These are phyloP conservation scores for Neodiprion fabricii DNA, from an alignment of 1,140 invertebrate species.

Conservation along the genomic window DNA sequence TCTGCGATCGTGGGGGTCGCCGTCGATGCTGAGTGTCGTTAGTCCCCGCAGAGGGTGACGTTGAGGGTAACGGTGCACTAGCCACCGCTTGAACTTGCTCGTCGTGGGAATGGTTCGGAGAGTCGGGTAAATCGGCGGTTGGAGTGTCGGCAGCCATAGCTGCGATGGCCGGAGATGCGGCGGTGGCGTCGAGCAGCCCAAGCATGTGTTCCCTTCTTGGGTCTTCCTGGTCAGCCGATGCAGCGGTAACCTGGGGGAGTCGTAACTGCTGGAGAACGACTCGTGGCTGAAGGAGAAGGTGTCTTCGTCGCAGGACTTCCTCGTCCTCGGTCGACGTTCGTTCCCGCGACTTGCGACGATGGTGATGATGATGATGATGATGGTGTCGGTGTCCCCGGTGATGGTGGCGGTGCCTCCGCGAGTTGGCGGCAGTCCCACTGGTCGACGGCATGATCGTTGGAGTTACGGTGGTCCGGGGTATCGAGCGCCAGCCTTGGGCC, in stretches of 20 bases:
- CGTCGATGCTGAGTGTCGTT: neutral
- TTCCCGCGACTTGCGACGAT: constrained; percentile 19
- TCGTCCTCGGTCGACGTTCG: constrained; percentile 23
- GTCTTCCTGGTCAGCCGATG: constrained; percentile 51
- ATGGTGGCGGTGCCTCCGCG: constrained; percentile 28
- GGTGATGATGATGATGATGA: constrained; percentile 24
- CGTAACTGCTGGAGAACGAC: constrained; percentile 55
- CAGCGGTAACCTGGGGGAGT: constrained; percentile 39
- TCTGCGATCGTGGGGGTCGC: neutral
- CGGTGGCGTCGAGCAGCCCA: neutral
- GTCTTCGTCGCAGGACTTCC: constrained; percentile 29
- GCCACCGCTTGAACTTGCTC: constrained; percentile 21
- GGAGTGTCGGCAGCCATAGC: constrained; percentile 43
- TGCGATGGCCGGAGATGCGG: constrained; percentile 33
- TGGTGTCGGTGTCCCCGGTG: constrained; percentile 26
- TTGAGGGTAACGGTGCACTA: neutral
- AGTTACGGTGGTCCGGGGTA: constrained; percentile 72
- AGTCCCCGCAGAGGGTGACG: constrained; percentile 3
- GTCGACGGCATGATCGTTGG: constrained; percentile 58
- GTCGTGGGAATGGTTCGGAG: constrained; percentile 32
- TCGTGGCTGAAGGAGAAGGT: constrained; percentile 48
- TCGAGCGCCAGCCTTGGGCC: constrained; percentile 79
- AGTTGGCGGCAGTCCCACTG: constrained; percentile 31
- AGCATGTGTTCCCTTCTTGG: constrained; percentile 23
- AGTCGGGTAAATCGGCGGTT: constrained; percentile 36